Percentiles rank a stretch among this genome's conserved stretches.
phyloP scores from a whole-genome alignment of 2,888 invertebrate species.

The Chrysotoxum bicinctum region DNA sequence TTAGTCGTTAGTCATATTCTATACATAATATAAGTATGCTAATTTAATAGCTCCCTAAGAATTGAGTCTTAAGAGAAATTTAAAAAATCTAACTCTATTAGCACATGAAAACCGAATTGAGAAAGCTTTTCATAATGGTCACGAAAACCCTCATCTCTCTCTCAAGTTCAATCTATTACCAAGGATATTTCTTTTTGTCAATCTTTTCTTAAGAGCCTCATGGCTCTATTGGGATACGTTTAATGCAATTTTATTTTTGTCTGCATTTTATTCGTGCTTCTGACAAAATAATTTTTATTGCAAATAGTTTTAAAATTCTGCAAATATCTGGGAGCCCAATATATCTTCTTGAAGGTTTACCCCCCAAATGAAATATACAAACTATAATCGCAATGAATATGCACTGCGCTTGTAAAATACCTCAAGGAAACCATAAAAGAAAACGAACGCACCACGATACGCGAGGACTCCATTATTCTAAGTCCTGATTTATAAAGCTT shows the following conservation, averaged over 20 bases:
- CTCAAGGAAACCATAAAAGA: constrained; percentile 43
- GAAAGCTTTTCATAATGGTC: too few species aligned
- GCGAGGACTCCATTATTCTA: constrained; percentile 68
- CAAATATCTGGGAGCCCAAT: not conserved
- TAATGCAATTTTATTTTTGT: not conserved
- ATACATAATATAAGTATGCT: too few species aligned
- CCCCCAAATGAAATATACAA: constrained; percentile 32
- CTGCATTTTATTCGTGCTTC: not conserved
- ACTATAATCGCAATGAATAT: constrained; percentile 52
- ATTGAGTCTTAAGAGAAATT: too few species aligned
- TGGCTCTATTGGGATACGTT: not conserved
- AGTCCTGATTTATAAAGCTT: constrained; percentile 69
- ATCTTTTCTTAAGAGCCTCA: not conserved
- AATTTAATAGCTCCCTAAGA: too few species aligned
- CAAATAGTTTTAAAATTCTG: not conserved
- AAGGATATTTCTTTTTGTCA: not conserved
- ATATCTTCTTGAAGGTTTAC: not conserved
- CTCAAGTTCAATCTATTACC: not conserved
- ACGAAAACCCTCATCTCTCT: too few species aligned
- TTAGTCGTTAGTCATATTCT: too few species aligned
- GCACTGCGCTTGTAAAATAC: constrained; percentile 38
- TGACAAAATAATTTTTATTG: not conserved
- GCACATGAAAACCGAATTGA: too few species aligned
- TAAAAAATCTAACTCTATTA: too few species aligned
- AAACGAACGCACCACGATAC: constrained; percentile 27